Conservation (phyloP, 2,113 vertebrate species). For the Festucalex cinctus region DNA sequence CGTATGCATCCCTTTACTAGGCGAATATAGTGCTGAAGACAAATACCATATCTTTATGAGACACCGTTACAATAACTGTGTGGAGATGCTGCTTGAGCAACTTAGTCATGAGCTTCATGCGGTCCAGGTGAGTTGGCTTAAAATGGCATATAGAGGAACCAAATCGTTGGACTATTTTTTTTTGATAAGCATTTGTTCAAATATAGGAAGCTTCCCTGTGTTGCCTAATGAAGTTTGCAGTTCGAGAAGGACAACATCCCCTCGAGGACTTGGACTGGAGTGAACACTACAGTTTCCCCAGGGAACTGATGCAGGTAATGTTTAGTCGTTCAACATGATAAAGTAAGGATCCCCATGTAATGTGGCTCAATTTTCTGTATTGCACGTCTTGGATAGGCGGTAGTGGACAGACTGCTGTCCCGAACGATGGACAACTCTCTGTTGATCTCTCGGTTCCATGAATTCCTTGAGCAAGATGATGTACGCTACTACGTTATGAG, state of each 20-base stretch:
- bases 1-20: constrained; percentile 46
- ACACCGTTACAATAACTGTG: constrained; percentile 84
- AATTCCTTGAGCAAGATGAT: constrained; percentile 83
- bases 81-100: constrained; percentile 74
- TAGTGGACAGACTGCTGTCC: constrained; percentile 78
- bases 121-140: constrained; percentile 75
- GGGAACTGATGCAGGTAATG: constrained; percentile 77
- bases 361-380: background rate
- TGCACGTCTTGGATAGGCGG: constrained; percentile 57
- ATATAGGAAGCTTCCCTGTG: constrained; percentile 79
- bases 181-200: background rate
- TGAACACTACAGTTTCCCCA: constrained; percentile 81
- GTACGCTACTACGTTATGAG: constrained; percentile 86
- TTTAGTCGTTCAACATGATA: background rate
- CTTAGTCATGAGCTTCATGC: constrained; percentile 68
- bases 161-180: background rate
- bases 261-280: constrained; percentile 81
- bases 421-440: constrained; percentile 66
- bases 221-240: constrained; percentile 86
- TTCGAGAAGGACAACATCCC: constrained; percentile 76
- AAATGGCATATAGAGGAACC: background rate
- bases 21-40: constrained; percentile 62
- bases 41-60: constrained; percentile 89
- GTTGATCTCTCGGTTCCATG: constrained; percentile 85
- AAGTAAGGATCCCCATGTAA: background rate